These are phyloP conservation scores for Epistrophella euchroma DNA, from an alignment of 2,888 invertebrate species.

Conservation along the genomic window DNA sequence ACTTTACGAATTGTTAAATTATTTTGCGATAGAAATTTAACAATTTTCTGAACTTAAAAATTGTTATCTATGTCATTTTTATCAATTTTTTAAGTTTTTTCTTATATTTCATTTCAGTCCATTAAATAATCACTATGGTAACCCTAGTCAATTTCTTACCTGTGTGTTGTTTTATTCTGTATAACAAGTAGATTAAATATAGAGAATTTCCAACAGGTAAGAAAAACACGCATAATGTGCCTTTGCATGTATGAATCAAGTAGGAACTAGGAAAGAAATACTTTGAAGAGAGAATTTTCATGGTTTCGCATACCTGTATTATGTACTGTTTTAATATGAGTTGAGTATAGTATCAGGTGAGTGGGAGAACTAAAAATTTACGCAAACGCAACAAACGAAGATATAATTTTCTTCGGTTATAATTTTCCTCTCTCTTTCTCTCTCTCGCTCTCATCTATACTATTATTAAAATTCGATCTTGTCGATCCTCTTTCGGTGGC, in stretches of 20 bases:
- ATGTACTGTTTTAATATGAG: neutral
- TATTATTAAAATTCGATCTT: conserved; percentile 43
- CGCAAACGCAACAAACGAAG: conserved; percentile 22
- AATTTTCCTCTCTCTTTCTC: neutral
- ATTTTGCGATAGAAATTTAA: too few relatives aligned
- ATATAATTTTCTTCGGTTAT: conserved; percentile 24
- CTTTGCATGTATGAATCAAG: neutral
- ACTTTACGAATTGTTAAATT: too few relatives aligned
- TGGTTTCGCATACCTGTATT: conserved; percentile 4
- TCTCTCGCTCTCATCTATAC: conserved; percentile 36
- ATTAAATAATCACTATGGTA: conserved; percentile 2
- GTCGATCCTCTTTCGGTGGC: conserved; percentile 70
- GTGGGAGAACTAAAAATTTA: conserved; percentile 57
- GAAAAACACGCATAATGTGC: neutral
- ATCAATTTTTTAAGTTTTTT: too few relatives aligned
- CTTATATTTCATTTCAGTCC: neutral
- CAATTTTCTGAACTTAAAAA: too few relatives aligned
- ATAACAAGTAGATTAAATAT: conserved; percentile 39
- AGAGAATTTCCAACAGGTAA: conserved; percentile 24
- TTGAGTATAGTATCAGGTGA: conserved; percentile 24
- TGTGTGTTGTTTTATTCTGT: conserved; percentile 19
- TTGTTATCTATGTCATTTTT: too few relatives aligned
- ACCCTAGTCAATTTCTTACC: conserved; percentile 8
- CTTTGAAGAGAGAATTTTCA: conserved; percentile 19
- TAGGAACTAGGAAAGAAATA: neutral